These are phyloP conservation scores for Machimus rusticus DNA, from an alignment of 2,888 invertebrate species.

Conservation along the genomic window DNA sequence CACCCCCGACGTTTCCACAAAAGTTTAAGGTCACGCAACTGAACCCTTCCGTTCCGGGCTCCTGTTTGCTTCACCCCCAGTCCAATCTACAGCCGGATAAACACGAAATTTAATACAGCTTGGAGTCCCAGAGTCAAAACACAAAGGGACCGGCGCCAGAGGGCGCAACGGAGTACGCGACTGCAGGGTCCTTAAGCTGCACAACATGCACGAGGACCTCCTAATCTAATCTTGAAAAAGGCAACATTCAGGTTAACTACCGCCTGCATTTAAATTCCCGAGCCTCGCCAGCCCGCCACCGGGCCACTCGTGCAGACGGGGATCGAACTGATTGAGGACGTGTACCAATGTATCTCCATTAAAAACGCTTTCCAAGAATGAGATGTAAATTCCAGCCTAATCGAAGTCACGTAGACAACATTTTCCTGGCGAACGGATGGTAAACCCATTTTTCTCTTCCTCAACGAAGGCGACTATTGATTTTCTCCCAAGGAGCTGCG, in stretches of 20 bases:
- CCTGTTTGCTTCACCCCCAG: not conserved
- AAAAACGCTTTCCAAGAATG: slow-evolving; percentile 34
- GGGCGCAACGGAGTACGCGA: not conserved
- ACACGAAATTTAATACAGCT: slow-evolving; percentile 8
- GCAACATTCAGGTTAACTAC: not conserved
- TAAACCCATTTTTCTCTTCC: slow-evolving; percentile 27
- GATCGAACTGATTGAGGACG: slow-evolving; percentile 38
- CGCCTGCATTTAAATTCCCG: slow-evolving; percentile 3
- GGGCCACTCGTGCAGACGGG: slow-evolving; percentile 22
- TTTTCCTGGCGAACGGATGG: slow-evolving; percentile 37
- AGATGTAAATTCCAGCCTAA: slow-evolving; percentile 37
- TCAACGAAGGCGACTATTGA: slow-evolving; percentile 21
- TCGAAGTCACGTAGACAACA: slow-evolving; percentile 40
- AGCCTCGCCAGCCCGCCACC: not conserved
- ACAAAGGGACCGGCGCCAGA: not conserved
- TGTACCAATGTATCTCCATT: slow-evolving; percentile 38
- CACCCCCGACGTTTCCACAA: not conserved
- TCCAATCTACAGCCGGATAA: not conserved
- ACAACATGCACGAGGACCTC: not conserved
- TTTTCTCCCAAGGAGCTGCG: not conserved
- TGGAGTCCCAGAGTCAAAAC: not conserved
- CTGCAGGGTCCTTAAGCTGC: slow-evolving; percentile 10
- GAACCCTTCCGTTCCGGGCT: not conserved
- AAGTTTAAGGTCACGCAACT: slow-evolving; percentile 32
- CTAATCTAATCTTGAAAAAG: not conserved